phyloP scores from a whole-genome alignment of 2,888 invertebrate species.

The Cheilosia vernalis region DNA sequence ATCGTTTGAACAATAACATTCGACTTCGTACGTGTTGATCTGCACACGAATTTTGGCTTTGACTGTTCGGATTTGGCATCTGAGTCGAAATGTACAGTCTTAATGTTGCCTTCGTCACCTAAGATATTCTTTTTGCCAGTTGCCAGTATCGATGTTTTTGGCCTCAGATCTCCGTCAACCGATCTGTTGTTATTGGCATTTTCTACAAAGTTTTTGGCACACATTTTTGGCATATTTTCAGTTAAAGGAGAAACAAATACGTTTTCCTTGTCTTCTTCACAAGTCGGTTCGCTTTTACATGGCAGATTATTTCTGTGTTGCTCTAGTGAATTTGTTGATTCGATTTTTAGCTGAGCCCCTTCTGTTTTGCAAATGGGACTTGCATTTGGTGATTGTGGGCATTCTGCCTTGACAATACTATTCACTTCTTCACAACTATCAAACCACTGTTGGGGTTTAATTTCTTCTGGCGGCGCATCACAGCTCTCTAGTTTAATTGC shows the following conservation, averaged over 20 bases:
- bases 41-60: constrained; percentile 57
- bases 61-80: constrained; percentile 19
- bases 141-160: constrained; percentile 62
- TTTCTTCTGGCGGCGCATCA: not conserved
- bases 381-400: not conserved
- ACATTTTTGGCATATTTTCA: constrained; percentile 15
- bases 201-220: constrained; percentile 41
- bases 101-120: constrained; percentile 75
- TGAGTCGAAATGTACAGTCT: constrained; percentile 56
- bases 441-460: constrained; percentile 8
- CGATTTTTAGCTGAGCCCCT: not conserved
- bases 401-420: constrained; percentile 4
- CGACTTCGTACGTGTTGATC: constrained; percentile 77
- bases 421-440: not conserved
- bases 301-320: constrained; percentile 12
- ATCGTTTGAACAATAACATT: constrained; percentile 80
- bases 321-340: not conserved
- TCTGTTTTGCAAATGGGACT: not conserved
- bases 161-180: constrained; percentile 3
- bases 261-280: constrained; percentile 54
- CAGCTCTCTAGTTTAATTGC: not conserved
- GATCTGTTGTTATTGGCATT: constrained; percentile 1
- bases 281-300: constrained; percentile 21
- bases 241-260: not conserved
- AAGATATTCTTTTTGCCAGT: constrained; percentile 76